Evolutionary conservation across 2,113 vertebrate genomes (phyloP), one percentile per base, ranked within the genome.

Genomic region (Struthio camelus): DNA sequence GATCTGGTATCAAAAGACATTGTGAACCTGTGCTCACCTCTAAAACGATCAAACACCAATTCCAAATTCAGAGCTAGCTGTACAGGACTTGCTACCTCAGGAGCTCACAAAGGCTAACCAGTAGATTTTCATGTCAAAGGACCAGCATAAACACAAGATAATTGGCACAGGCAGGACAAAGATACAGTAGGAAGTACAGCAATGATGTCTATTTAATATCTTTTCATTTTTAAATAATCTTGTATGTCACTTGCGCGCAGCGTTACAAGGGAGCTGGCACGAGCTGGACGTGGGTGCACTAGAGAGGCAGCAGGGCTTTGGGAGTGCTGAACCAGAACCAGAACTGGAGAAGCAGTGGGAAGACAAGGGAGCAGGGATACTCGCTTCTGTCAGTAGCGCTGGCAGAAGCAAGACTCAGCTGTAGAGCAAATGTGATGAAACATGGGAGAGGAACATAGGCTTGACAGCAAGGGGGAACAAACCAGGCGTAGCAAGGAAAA

Each of bases 381-480:
- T 46, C 12, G 66, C 66, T 3, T 46, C n/a, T 30, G 20, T 30
- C 32, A 46, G 66, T 8, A 18, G 30, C 27, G 20, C 30, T 58
- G 56, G 30, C 56, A 58, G 56, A 58, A 58, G 56, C 56, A 20
- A 59, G 56, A 34, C 30, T 11, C 30, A 11, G 56, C 30, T 11
- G 18, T 6, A 22, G 32, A 69, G 12, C 28, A 22, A 28, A 20
- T 10, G 30, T 6, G 14, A 20, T 32, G 30, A 30, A 44, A 48
- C 42, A 8, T 32, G 30, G 28, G 20, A 69, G 19, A 64, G 36
- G 22, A 85, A 20, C 24, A 30, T 4, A 61, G 32, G 65, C 51
- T 76, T 5, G 16, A 7, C 36, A 46, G 30, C 6, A 4, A 14
- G 15, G 0, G 2, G 42, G 18, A 24, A 51, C 1, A 4, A 61